Base-by-base conservation (phyloP, 30 jellyfish, hydroid and myxozoan genomes). In the Aurelia sp. region DNA sequence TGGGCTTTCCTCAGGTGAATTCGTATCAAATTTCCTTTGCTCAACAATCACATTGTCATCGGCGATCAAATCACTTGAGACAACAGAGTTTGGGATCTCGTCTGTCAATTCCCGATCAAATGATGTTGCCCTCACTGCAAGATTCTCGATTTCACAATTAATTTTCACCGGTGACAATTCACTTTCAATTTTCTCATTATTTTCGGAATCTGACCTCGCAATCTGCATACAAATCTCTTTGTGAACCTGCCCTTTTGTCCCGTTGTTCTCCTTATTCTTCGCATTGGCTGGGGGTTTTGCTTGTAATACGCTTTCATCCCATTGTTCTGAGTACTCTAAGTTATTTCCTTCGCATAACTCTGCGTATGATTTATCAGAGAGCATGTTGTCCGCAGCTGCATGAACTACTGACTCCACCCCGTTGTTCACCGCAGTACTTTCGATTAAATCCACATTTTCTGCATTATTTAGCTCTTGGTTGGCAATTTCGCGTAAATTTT, bases 351-450 rank as follows among this genome's bases (percentile, higher is more conserved):
- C 90, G 19, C 58, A 70, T 65, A 63, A 65, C 57, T 47, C 53
- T 12, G 4, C 37, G 40, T 79, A 35, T 47, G 53, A 65, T 63
- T 64, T 58, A 22, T 10, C 53, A 20, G 30, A 31, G 27, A 63
- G 78, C 90, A 64, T 66, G 81, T 64, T 79, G 90, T 22, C 3
- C 19, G 86, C 86, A 75, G 86, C 86, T 75, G 86, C 52, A 17
- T 13, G 21, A 30, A 13, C 22, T 23, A 13, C 64, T 23, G 63
- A 70, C 81, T 62, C 81, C 81, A 33, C 81, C 81, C 81, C 63
- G 33, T 13, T 23, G 21, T 23, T 33, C 64, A 41, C 64, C 52
- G 13, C 64, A 23, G 22, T 16, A 13, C 4, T 18, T 12, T 62
- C 81, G 37, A 59, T 33, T 37, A 18, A 18, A 13, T 70, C 63